phyloP scores from a whole-genome alignment of 1,140 invertebrate genomes.

The Micrasema longulum region DNA sequence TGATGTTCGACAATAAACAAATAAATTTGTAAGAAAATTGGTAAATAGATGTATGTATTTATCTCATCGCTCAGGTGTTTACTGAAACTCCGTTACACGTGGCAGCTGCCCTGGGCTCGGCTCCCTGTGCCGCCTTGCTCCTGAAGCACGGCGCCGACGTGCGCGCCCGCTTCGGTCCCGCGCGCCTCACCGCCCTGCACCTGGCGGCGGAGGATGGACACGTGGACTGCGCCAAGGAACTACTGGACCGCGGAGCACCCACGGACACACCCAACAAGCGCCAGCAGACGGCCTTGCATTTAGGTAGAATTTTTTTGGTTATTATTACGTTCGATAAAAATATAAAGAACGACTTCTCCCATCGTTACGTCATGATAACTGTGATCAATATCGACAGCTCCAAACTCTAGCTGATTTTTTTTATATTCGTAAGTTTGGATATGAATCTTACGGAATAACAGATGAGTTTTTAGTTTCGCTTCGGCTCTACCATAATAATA shows the following conservation, averaged over 20 bases:
- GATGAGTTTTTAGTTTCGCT: no score
- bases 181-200: slow-evolving; percentile 81
- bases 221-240: slow-evolving; percentile 75
- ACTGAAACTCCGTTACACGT: slow-evolving; percentile 88
- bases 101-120: slow-evolving; percentile 79
- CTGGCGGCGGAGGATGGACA: slow-evolving; percentile 86
- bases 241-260: slow-evolving; percentile 79
- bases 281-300: slow-evolving; percentile 81
- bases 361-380: no score
- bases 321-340: no score
- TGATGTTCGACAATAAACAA: no score
- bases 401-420: no score
- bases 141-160: slow-evolving; percentile 81
- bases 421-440: no score
- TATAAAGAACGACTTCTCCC: no score
- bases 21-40: no score
- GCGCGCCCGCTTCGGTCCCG: slow-evolving; percentile 75
- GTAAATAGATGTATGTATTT: no score
- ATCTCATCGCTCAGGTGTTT: slow-evolving; percentile 75
- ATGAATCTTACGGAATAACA: no score
- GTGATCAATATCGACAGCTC: no score
- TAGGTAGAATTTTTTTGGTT: slow-evolving; percentile 67
- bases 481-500: no score
- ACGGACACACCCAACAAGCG: slow-evolving; percentile 76
- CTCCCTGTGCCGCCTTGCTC: slow-evolving; percentile 75